Evolutionary conservation across 2,888 invertebrate genomes (phyloP).

Genomic region (Epistrophe grossulariae): DNA sequence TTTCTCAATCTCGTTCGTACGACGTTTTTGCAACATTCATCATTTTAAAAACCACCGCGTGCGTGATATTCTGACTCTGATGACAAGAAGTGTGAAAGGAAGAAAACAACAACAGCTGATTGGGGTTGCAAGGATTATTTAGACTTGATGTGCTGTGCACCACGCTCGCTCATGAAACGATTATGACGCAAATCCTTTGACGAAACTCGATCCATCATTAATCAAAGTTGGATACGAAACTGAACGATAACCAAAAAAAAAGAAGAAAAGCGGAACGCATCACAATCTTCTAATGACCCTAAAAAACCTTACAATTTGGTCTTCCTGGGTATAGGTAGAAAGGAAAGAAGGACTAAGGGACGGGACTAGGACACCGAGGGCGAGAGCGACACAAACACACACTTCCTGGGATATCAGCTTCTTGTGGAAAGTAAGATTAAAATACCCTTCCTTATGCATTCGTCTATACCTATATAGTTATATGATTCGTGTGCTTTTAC

Average conservation of each 20-base stretch:
- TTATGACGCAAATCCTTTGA: constrained; percentile 67
- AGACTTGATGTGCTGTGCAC: not conserved
- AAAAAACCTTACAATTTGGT: constrained; percentile 5
- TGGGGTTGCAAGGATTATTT: constrained; percentile 27
- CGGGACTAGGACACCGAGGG: not conserved
- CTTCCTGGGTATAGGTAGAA: not conserved
- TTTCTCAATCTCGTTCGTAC: constrained; percentile 1
- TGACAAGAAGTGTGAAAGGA: constrained; percentile 51
- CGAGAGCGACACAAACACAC: not conserved
- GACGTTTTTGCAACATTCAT: constrained; percentile 49
- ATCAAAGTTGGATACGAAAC: constrained; percentile 40
- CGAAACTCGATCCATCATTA: constrained; percentile 72
- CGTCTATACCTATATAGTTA: not conserved
- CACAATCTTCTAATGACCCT: constrained; percentile 48
- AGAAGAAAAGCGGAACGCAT: not conserved
- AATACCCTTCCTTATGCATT: constrained; percentile 1
- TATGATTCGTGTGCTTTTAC: constrained; percentile 21
- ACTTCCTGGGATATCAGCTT: not conserved
- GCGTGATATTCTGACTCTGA: not conserved
- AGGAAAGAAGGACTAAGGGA: not conserved
- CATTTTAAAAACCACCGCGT: constrained; percentile 61
- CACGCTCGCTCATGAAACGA: constrained; percentile 46
- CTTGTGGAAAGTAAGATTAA: constrained; percentile 46
- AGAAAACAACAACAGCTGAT: constrained; percentile 68
- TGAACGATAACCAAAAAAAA: not conserved